Conservation (phyloP, 2,113 vertebrate species). For the Ursus arctos region DNA sequence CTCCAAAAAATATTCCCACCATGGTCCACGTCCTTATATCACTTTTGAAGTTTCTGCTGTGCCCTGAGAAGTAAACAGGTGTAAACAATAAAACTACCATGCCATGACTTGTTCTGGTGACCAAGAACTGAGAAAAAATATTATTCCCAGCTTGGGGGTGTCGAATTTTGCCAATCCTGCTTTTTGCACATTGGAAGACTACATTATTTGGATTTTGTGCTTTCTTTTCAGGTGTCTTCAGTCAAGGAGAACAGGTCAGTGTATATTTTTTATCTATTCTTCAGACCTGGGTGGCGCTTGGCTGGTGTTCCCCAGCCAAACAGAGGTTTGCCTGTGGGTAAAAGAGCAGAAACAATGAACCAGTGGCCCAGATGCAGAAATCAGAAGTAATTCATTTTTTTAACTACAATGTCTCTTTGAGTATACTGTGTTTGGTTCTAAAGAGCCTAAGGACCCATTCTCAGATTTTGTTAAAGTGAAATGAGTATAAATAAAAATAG, state of each 20-base stretch:
- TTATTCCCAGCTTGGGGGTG: neutral
- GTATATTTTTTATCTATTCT: slow-evolving; percentile 11
- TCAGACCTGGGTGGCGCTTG: neutral
- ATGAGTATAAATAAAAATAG: neutral
- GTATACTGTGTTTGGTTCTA: neutral
- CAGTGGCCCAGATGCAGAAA: neutral
- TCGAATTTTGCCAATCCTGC: neutral
- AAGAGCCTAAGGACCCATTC: neutral
- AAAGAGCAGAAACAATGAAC: neutral
- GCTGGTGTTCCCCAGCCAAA: neutral
- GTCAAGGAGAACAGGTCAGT: slow-evolving; percentile 79
- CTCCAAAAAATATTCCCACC: neutral
- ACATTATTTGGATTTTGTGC: slow-evolving; percentile 38
- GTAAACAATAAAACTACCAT: neutral
- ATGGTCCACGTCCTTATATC: neutral
- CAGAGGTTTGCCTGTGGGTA: neutral
- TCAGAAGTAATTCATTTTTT: neutral
- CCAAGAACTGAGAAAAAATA: neutral
- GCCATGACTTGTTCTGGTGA: neutral
- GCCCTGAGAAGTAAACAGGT: neutral
- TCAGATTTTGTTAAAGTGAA: neutral
- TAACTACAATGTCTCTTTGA: neutral
- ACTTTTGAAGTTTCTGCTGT: neutral
- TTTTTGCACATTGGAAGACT: neutral
- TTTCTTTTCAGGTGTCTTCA: slow-evolving; percentile 65